These are phyloP conservation scores for Ancistrus triradiatus DNA, from an alignment of 2,113 vertebrate genomes.

Conservation along the genomic window DNA sequence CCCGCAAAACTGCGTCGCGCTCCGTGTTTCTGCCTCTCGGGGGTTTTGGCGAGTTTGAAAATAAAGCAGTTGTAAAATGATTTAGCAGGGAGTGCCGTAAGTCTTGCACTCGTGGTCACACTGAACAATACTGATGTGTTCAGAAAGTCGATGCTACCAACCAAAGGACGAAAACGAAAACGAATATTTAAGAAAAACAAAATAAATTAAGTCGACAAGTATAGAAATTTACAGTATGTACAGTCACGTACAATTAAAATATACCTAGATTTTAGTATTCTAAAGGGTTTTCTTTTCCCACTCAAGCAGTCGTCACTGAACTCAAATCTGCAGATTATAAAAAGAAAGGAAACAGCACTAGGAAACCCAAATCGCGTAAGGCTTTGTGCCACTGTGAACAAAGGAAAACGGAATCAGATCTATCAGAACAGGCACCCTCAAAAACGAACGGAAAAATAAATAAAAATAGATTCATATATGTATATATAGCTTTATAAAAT, in stretches of 20 bases:
- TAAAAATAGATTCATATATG: conserved; percentile 73
- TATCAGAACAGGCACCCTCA: conserved; percentile 59
- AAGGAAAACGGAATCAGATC: conserved; percentile 54
- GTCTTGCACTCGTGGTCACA: conserved; percentile 29
- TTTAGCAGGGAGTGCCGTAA: conserved; percentile 10
- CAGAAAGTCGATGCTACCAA: conserved; percentile 31
- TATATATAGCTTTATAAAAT: conserved; percentile 67
- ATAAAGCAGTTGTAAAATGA: conserved; percentile 28
- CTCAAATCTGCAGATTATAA: conserved; percentile 26
- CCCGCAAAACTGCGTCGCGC: conserved; percentile 20
- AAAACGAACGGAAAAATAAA: conserved; percentile 66
- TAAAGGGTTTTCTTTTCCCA: conserved; percentile 60
- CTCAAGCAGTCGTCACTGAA: conserved; percentile 44
- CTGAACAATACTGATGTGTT: conserved; percentile 43
- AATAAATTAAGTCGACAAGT: conserved; percentile 77
- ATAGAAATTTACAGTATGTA: conserved; percentile 79
- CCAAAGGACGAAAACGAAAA: conserved; percentile 22
- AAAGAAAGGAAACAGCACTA: not conserved
- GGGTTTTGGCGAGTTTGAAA: conserved; percentile 23
- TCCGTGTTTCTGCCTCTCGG: conserved; percentile 9
- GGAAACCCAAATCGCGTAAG: conserved; percentile 52
- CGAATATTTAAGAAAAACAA: conserved; percentile 40
- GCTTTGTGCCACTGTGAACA: conserved; percentile 59
- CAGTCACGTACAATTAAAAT: conserved; percentile 76
- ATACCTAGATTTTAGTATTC: conserved; percentile 64